Conservation (phyloP, 1,140 invertebrate species). For the Achatina immaculata region DNA sequence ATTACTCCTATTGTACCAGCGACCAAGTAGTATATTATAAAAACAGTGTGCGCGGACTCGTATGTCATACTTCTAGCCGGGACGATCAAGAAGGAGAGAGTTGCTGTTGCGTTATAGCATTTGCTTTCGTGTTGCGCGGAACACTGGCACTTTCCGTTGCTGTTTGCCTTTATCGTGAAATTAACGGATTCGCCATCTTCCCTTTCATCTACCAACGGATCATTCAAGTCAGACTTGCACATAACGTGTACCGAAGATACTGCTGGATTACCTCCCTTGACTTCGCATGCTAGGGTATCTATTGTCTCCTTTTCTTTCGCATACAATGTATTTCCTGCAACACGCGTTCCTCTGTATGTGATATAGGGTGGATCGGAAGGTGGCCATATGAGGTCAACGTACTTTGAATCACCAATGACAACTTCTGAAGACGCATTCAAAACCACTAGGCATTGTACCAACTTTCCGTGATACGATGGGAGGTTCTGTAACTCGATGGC, state of each 20-base stretch:
- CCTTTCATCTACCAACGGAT: background rate
- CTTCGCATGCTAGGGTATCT: background rate
- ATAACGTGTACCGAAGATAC: background rate
- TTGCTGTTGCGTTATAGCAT: background rate
- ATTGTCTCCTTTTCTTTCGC: background rate
- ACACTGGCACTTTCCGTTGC: background rate
- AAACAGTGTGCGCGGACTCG: background rate
- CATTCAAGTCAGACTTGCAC: background rate
- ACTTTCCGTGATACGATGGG: background rate
- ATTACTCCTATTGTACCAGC: background rate
- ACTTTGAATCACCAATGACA: background rate
- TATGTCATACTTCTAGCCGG: background rate
- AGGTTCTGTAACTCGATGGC: background rate
- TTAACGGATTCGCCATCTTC: background rate
- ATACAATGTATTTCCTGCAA: background rate
- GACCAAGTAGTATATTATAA: background rate
- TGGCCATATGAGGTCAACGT: background rate
- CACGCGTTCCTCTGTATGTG: background rate
- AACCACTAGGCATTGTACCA: background rate
- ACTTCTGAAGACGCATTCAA: background rate
- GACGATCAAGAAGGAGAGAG: background rate
- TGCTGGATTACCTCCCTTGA: background rate
- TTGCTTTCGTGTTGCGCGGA: background rate
- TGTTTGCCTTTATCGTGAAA: background rate
- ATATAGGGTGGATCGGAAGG: background rate